Evolutionary conservation across 2,888 invertebrate species (phyloP), one percentile per base, ranked within the genome.

Genomic region (Brenthis hecate): DNA sequence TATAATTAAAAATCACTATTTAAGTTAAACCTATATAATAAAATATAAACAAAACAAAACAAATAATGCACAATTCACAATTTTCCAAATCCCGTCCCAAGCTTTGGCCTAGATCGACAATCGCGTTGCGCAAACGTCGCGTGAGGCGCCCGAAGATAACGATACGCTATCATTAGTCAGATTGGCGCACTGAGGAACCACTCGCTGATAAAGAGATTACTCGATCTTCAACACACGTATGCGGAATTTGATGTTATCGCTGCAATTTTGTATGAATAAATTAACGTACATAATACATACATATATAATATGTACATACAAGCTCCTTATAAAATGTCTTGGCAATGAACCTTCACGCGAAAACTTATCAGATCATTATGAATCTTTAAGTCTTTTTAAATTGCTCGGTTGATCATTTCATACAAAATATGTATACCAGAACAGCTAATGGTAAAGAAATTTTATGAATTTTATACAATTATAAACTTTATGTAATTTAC

Each of bases 101-200:
- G 47, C 47, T 19, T 56, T 36, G 61, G 32, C 61, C 61, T 56
- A 61, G 55, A 61, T 61, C 61, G 36, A 56, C 61, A 50, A 67
- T 67, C 23, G 36, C n/a, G 58, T 66, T 66, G 66, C 60, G 60
- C 60, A 66, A 66, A 60, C 66, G 60, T 66, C 66, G 66, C 66
- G 66, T 67, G 66, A 67, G 66, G 62, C 66, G 66, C 66, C 66
- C 61, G 55, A 14, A 55, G 66, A 67, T 67, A 67, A 62, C 56
- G 61, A 66, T 55, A 61, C 66, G 66, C 56, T 67, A 67, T 67
- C 66, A 67, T 67, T 67, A 67, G 51, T 61, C 66, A 66, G 66
- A 66, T 66, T 61, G 66, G 66, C 66, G 66, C 55, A 61, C 50
- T 50, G 61, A 61, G 55, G 66, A 56, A 55, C 56, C 55, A 50